Evolutionary conservation across 2,113 vertebrate species (phyloP).

Genomic region (Polyodon spathula): DNA sequence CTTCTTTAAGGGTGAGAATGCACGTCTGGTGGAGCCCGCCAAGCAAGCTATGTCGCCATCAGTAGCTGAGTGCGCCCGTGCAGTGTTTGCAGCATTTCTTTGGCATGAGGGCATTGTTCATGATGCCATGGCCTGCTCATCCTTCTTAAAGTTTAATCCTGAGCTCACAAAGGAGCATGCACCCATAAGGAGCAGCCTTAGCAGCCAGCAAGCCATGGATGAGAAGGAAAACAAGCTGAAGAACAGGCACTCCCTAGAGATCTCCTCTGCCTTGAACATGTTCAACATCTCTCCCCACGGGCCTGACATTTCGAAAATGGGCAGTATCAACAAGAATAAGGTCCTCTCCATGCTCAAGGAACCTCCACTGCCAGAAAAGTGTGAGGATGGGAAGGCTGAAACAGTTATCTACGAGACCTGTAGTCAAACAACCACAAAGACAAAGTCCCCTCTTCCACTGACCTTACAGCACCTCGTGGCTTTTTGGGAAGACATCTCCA

Average conservation of each 20-base stretch:
- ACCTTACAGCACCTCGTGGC: constrained; percentile 92
- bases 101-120: constrained; percentile 98
- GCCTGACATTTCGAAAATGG: constrained; percentile 98
- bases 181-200: constrained; percentile 82
- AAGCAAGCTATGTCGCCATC: constrained; percentile 98
- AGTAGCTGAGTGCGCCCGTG: constrained; percentile 89
- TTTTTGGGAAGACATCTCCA: constrained; percentile 96
- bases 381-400: constrained; percentile 84
- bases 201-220: constrained; percentile 71
- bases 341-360: constrained; percentile 97
- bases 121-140: constrained; percentile 97
- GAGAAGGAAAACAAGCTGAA: constrained; percentile 94
- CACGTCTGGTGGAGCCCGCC: constrained; percentile 75
- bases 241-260: constrained; percentile 94
- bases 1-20: constrained; percentile 80
- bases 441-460: constrained; percentile 83
- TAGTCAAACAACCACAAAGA: constrained; percentile 61
- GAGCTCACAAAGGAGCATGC: constrained; percentile 94
- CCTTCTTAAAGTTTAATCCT: constrained; percentile 95
- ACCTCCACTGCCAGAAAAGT: constrained; percentile 88
- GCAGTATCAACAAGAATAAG: constrained; percentile 98
- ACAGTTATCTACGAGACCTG: constrained; percentile 68
- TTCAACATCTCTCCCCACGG: constrained; percentile 94
- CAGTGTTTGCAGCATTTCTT: constrained; percentile 89
- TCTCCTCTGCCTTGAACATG: constrained; percentile 95